Evolutionary conservation across 2,888 invertebrate species (phyloP).

Genomic region (Physocephala rufipes): DNA sequence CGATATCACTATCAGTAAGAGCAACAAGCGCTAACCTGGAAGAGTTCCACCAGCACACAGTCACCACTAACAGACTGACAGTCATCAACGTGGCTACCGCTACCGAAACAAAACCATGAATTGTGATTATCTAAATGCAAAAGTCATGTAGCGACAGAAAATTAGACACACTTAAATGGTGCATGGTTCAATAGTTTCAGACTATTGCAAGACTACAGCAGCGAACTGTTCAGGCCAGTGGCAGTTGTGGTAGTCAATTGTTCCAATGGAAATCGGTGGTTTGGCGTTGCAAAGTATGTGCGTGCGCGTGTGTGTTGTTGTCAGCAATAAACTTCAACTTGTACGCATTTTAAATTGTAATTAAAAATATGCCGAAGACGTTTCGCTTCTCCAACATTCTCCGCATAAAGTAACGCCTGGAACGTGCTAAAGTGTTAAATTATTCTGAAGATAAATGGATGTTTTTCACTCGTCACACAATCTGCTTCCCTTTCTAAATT

Average conservation of each 20-base stretch:
- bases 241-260: too few species aligned
- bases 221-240: not conserved
- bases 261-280: too few species aligned
- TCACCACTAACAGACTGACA: constrained; percentile 28
- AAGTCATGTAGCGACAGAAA: constrained; percentile 29
- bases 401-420: not conserved
- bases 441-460: too few species aligned
- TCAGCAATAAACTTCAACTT: constrained; percentile 36
- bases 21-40: constrained; percentile 16
- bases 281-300: not conserved
- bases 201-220: not conserved
- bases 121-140: constrained; percentile 8
- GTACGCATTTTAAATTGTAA: constrained; percentile 45
- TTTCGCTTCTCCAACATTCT: not conserved
- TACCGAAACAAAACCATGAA: constrained; percentile 11
- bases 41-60: not conserved
- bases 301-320: not conserved
- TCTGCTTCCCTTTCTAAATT: too few species aligned
- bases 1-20: not conserved
- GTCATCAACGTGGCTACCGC: constrained; percentile 27
- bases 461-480: too few species aligned
- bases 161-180: constrained; percentile 7
- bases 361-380: constrained; percentile 42
- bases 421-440: too few species aligned
- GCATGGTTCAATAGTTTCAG: not conserved